Conservation (phyloP, 2,113 vertebrate species). For the Laticauda colubrina region DNA sequence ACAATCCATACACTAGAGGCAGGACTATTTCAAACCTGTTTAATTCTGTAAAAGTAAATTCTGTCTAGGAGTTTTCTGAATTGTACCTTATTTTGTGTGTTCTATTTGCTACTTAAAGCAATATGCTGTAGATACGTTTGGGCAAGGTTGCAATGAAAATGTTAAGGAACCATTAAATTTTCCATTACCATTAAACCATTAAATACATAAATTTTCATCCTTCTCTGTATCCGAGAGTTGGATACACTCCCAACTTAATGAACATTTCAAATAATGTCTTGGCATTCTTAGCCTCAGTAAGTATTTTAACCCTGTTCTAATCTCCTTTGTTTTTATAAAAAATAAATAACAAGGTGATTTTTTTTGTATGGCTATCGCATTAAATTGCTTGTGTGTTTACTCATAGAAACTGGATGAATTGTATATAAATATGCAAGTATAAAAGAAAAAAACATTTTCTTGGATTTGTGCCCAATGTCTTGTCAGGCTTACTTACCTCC, state of each 20-base stretch:
- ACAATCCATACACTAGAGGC: background rate
- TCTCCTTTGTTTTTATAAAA: background rate
- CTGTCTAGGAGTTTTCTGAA: background rate
- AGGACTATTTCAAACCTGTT: background rate
- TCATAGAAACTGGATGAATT: constrained; percentile 2
- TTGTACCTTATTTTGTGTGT: background rate
- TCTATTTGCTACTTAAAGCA: background rate
- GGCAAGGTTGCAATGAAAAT: background rate
- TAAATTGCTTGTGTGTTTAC: background rate
- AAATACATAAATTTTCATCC: background rate
- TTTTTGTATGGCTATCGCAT: background rate
- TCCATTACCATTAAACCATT: too few species aligned
- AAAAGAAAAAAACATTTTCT: background rate
- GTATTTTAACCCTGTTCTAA: constrained; percentile 13
- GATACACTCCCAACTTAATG: background rate
- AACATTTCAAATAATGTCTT: constrained; percentile 9
- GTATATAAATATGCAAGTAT: background rate
- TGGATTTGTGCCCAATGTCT: background rate
- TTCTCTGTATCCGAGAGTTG: background rate
- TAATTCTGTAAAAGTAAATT: background rate
- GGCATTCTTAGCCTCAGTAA: background rate
- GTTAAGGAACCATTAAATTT: background rate
- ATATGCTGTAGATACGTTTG: background rate
- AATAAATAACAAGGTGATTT: background rate
- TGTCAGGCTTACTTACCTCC: background rate